phyloP scores from a whole-genome alignment of 2,888 invertebrate genomes.

The Merodon equestris region DNA sequence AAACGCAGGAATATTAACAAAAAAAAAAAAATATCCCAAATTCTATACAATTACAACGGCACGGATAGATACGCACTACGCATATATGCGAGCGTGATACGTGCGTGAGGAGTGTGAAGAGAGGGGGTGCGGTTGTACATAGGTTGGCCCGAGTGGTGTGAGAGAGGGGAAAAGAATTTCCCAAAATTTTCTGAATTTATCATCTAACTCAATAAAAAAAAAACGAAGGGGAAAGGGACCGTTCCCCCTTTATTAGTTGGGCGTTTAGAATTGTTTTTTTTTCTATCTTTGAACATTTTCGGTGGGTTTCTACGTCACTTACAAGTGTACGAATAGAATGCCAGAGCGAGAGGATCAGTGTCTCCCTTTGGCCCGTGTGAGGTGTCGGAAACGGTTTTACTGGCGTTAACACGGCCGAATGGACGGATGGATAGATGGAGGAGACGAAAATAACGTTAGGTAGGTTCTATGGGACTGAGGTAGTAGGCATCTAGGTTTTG shows the following conservation, averaged over 20 bases:
- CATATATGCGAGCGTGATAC: constrained; percentile 24
- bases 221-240: constrained; percentile 15
- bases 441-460: constrained; percentile 26
- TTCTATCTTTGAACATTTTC: neutral
- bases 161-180: constrained; percentile 51
- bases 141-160: constrained; percentile 31
- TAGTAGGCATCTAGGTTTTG: constrained; percentile 46
- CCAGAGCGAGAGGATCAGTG: too few species aligned
- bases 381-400: constrained; percentile 32
- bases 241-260: neutral
- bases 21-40: constrained; percentile 19
- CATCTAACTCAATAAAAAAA: too few species aligned
- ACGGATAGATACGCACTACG: constrained; percentile 28
- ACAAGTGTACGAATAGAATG: neutral
- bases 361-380: constrained; percentile 3
- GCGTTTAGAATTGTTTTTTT: neutral
- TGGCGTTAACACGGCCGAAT: neutral
- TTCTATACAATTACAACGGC: constrained; percentile 7
- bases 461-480: constrained; percentile 40
- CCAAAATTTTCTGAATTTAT: constrained; percentile 48
- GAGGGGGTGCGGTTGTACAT: constrained; percentile 10
- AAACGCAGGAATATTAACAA: constrained; percentile 18
- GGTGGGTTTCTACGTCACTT: constrained; percentile 22
- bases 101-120: constrained; percentile 19
- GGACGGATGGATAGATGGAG: neutral